Conservation (phyloP, 2,797 vertebrate genomes). For the Xiphorhynchus erythropygius region DNA sequence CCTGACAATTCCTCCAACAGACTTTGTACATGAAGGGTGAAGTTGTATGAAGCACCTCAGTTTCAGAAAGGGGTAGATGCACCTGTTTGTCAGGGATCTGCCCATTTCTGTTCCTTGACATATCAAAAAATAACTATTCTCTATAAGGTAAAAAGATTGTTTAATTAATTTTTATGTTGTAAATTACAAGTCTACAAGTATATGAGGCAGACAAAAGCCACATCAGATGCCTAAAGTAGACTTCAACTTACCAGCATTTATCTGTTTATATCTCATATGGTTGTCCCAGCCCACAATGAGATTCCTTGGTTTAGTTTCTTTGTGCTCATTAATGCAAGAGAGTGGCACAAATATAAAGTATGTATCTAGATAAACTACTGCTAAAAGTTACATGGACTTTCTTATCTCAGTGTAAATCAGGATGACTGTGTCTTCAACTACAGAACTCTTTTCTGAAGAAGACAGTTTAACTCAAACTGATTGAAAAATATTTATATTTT, state of each 20-base stretch:
- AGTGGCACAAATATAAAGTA: not conserved
- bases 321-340: not conserved
- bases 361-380: not conserved
- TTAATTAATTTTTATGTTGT: not conserved
- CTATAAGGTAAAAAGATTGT: not conserved
- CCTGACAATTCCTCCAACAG: not conserved
- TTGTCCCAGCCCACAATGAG: not conserved
- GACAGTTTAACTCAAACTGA: not conserved
- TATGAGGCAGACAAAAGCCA: not conserved
- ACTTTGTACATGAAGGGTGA: not conserved
- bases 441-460: not conserved
- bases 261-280: not conserved
- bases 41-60: not conserved
- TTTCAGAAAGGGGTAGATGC: not conserved
- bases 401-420: not conserved
- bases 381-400: not conserved
- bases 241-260: not conserved
- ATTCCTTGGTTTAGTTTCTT: not conserved
- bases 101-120: not conserved
- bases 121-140: not conserved
- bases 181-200: not conserved
- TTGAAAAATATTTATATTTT: not conserved
- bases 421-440: not conserved
- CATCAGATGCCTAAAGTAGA: not conserved
- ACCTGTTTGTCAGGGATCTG: not conserved